These are phyloP conservation scores for Physella acuta DNA, from an alignment of 1,140 invertebrate genomes.

Conservation along the genomic window DNA sequence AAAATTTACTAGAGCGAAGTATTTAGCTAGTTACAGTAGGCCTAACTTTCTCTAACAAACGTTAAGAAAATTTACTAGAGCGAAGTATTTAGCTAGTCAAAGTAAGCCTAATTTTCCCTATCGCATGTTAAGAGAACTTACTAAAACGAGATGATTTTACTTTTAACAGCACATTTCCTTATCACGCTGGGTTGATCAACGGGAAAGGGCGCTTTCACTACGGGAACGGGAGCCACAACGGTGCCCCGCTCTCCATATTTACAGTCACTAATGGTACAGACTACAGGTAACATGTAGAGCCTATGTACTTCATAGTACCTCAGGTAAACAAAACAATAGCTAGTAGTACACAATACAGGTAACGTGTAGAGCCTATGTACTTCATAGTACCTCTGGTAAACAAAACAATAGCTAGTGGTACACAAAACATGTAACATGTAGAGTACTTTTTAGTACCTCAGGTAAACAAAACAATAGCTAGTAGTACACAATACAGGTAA, in stretches of 20 bases:
- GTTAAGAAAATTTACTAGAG: no score
- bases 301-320: background rate
- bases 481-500: background rate
- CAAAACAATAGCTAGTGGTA: background rate
- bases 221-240: slow-evolving; percentile 31
- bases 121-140: no score
- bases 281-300: background rate
- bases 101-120: no score
- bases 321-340: background rate
- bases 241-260: slow-evolving; percentile 41
- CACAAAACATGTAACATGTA: background rate
- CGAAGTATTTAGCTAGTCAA: no score
- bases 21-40: no score
- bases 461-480: slow-evolving; percentile 31
- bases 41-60: no score
- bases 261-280: slow-evolving; percentile 32
- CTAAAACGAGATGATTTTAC: no score
- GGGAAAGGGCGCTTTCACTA: slow-evolving; percentile 43
- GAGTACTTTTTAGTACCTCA: slow-evolving; percentile 62
- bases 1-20: no score
- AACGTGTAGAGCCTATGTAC: background rate
- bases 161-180: slow-evolving; percentile 32
- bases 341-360: background rate
- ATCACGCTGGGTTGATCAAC: slow-evolving; percentile 50
- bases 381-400: background rate